Evolutionary conservation across 2,888 invertebrate species (phyloP).

Genomic region (Leptinotarsa haldemani): DNA sequence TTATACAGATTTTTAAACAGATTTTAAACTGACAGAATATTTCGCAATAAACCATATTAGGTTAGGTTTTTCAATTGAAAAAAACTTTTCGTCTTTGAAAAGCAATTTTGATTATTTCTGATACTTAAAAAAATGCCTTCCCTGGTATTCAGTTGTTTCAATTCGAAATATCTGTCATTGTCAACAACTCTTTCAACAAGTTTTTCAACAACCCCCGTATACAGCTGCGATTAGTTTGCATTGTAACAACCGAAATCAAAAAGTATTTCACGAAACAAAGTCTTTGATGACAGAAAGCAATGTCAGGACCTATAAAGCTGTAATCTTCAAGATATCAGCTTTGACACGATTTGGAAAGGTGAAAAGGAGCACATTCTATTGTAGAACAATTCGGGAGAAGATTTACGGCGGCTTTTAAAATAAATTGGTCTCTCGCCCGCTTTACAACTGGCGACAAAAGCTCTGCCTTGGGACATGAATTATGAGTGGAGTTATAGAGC

Average conservation of each 20-base stretch:
- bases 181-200: too few relatives aligned
- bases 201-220: too few relatives aligned
- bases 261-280: background rate
- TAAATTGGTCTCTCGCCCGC: slow-evolving; percentile 45
- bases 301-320: slow-evolving; percentile 13
- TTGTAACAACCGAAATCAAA: background rate
- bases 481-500: slow-evolving; percentile 44
- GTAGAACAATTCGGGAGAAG: slow-evolving; percentile 11
- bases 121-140: too few relatives aligned
- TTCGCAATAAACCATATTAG: too few relatives aligned
- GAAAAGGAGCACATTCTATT: slow-evolving; percentile 11
- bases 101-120: too few relatives aligned
- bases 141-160: too few relatives aligned
- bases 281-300: background rate
- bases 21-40: too few relatives aligned
- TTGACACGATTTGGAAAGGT: slow-evolving; percentile 5
- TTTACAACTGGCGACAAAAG: slow-evolving; percentile 61
- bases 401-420: slow-evolving; percentile 19
- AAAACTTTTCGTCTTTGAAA: too few relatives aligned
- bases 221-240: background rate
- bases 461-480: slow-evolving; percentile 58
- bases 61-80: too few relatives aligned
- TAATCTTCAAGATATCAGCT: slow-evolving; percentile 8
- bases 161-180: too few relatives aligned
- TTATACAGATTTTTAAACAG: too few relatives aligned